Evolutionary conservation across 2,113 vertebrate genomes (phyloP).

Genomic region (Cygnus buccinator): DNA sequence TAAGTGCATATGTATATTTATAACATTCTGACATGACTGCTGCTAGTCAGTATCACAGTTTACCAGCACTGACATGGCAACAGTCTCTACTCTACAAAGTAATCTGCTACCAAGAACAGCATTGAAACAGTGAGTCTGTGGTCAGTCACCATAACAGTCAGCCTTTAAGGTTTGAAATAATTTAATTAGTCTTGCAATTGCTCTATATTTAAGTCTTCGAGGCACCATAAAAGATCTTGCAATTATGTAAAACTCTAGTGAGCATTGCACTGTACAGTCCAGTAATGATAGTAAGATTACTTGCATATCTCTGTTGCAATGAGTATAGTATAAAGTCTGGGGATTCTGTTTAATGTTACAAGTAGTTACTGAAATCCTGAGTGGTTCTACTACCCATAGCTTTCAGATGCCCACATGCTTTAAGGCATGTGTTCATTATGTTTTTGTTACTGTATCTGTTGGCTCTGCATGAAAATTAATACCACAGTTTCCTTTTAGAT

Average conservation of each 20-base stretch:
- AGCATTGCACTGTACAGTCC: background rate
- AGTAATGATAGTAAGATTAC: background rate
- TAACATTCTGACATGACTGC: fast-evolving
- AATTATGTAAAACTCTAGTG: background rate
- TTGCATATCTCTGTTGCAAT: background rate
- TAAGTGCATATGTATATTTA: constrained; percentile 68
- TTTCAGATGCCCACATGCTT: background rate
- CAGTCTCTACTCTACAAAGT: background rate
- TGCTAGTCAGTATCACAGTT: background rate
- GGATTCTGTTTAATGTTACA: too few relatives aligned
- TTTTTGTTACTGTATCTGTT: background rate
- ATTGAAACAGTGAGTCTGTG: background rate
- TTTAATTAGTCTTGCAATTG: background rate
- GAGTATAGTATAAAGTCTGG: too few relatives aligned
- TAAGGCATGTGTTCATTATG: background rate
- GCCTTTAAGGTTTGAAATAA: background rate
- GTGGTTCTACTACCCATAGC: background rate
- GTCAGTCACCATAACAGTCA: background rate
- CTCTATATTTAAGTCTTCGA: background rate
- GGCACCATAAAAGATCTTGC: background rate
- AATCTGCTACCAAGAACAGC: background rate
- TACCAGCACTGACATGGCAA: background rate
- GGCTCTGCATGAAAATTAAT: background rate
- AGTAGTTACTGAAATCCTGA: background rate
- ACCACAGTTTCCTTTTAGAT: constrained; percentile 72